Evolutionary conservation across 2,113 vertebrate genomes (phyloP), one percentile per base, ranked within the genome.

Genomic region (Tachysurus vachellii): DNA sequence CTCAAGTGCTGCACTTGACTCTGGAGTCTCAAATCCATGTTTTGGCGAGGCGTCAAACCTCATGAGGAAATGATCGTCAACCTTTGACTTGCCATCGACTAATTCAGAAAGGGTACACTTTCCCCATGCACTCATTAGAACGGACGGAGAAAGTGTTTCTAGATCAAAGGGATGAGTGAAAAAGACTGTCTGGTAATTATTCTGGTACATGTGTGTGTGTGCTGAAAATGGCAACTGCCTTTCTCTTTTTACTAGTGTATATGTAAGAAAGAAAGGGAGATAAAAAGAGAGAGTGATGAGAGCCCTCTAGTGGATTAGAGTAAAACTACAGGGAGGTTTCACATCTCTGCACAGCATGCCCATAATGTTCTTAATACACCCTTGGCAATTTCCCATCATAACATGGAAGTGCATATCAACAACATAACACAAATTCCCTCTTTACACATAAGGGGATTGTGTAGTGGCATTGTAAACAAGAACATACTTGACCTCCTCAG

Each of bases 161-260:
- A 90, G 92, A 87, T 91, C 89, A 90, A 91, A 90, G 89, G 87
- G 87, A 93, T 90, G 86, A 79, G 87, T 90, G 64, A 89, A 61
- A 86, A 89, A 90, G 84, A 91, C 88, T 89, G 54, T n/a, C 12
- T 28, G 11, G 31, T 31, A 90, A 91, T 89, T 71, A 82, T 84
- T 62, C 75, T 75, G 31, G 16, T 79, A 79, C 5, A 21, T 80
- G 76, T 73, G 10, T 31, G 76, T 79, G 84, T 71, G 23, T 28
- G 47, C 4, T 70, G 62, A 70, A 79, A 19, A 64, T 80, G 83
- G 36, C n/a, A 76, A 83, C 47, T 64, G 77, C 42, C 81, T 54
- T 56, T 14, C 61, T 7, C 47, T 44, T 13, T 64, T 64, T 66
- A 17, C 76, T 14, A 50, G 36, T 76, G 76, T 57, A n/a, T 66